phyloP scores from a whole-genome alignment of 2,888 invertebrate species.

The Cylindroiulus punctatus region DNA sequence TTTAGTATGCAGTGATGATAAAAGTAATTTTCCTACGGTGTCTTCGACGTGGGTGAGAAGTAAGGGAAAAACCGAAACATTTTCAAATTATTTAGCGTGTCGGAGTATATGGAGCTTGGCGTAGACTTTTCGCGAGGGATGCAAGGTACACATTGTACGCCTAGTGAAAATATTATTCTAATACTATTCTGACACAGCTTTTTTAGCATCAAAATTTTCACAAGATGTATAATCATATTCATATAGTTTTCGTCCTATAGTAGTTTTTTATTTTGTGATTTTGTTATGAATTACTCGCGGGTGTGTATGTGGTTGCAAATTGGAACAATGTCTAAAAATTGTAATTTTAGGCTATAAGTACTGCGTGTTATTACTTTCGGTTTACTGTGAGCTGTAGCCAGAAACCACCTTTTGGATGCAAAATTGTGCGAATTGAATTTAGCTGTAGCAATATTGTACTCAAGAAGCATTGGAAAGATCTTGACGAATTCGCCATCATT shows the following conservation, averaged over 20 bases:
- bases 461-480: too few species aligned
- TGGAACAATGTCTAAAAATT: neutral
- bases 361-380: too few species aligned
- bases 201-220: neutral
- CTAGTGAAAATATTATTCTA: neutral
- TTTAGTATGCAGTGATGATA: constrained; percentile 43
- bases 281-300: neutral
- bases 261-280: too few species aligned
- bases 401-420: too few species aligned
- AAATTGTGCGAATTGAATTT: too few species aligned
- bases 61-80: neutral
- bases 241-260: neutral
- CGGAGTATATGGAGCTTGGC: neutral
- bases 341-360: too few species aligned
- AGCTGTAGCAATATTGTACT: too few species aligned
- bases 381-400: too few species aligned
- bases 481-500: too few species aligned
- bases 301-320: neutral
- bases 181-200: neutral
- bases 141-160: neutral
- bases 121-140: neutral
- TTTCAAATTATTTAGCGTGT: neutral
- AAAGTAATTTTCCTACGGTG: constrained; percentile 4
- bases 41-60: neutral
- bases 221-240: neutral